Conservation (phyloP, 2,797 vertebrate genomes). For the Myotis vivesi region DNA sequence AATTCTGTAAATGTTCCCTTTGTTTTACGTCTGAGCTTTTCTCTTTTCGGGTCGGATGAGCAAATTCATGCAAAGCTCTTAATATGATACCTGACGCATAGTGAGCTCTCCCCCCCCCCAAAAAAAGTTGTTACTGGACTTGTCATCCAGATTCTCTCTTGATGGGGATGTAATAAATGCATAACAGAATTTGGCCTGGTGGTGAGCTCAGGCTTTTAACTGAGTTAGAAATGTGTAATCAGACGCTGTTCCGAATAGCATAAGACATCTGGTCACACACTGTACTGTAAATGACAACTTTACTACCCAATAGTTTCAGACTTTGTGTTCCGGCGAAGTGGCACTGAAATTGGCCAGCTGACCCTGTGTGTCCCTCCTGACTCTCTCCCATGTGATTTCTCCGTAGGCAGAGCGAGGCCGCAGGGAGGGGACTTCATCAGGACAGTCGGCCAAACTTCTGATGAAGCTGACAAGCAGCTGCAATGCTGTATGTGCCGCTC, state of each 20-base stretch:
- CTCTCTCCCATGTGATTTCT: not conserved
- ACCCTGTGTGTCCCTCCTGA: not conserved
- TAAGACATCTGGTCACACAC: not conserved
- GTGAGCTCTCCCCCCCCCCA: not conserved
- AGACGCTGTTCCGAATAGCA: not conserved
- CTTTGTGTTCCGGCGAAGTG: not conserved
- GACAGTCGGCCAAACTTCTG: constrained; percentile 84
- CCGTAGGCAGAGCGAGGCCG: constrained; percentile 85
- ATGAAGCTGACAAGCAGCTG: constrained; percentile 95
- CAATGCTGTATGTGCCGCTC: constrained; percentile 86
- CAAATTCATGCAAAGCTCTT: not conserved
- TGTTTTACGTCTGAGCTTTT: not conserved
- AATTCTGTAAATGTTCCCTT: not conserved
- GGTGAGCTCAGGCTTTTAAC: not conserved
- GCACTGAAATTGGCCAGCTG: not conserved
- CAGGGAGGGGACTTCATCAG: constrained; percentile 65
- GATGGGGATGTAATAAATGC: not conserved
- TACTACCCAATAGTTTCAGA: not conserved
- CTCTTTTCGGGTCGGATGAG: not conserved
- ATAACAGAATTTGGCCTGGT: not conserved
- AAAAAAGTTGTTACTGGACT: not conserved
- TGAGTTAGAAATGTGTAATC: not conserved
- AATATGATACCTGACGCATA: fast-evolving
- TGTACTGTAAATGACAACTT: not conserved
- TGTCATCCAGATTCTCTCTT: not conserved